Conservation (phyloP, 2,888 invertebrate species). For the Taphrorychus bicolor region DNA sequence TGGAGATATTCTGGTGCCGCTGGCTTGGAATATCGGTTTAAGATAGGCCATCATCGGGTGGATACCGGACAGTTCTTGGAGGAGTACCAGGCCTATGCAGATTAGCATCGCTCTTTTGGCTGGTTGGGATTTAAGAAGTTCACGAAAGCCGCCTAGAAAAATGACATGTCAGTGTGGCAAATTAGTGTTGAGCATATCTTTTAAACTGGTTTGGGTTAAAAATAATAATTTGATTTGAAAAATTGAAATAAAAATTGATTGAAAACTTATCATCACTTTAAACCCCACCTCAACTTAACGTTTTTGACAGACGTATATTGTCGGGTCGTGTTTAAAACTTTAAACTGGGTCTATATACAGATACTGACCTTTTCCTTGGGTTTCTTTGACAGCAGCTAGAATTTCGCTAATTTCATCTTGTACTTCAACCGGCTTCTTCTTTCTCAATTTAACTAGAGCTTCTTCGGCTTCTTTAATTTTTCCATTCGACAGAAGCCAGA, state of each 20-base stretch:
- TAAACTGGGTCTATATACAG: too few relatives aligned
- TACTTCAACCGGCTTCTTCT: conserved; percentile 38
- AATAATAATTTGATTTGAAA: too few relatives aligned
- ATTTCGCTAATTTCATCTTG: conserved; percentile 43
- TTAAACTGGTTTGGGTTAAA: too few relatives aligned
- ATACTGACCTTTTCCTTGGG: conserved; percentile 30
- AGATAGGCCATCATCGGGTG: conserved; percentile 83
- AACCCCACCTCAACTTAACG: too few relatives aligned
- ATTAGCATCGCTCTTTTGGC: conserved; percentile 67
- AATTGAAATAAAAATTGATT: too few relatives aligned
- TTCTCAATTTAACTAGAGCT: conserved; percentile 54
- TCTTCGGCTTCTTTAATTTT: conserved; percentile 67
- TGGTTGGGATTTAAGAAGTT: conserved; percentile 27
- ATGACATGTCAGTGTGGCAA: too few relatives aligned
- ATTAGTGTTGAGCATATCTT: too few relatives aligned
- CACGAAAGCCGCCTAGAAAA: conserved; percentile 35
- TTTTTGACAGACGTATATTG: too few relatives aligned
- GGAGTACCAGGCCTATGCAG: conserved; percentile 78
- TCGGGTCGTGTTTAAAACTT: too few relatives aligned
- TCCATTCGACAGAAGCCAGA: conserved; percentile 58
- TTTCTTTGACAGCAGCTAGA: conserved; percentile 24
- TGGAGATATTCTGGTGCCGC: conserved; percentile 66
- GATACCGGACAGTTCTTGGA: conserved; percentile 81
- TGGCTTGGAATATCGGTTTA: conserved; percentile 72
- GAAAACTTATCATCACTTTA: too few relatives aligned